Percentiles rank a stretch among this genome's conserved stretches.
Conservation (phyloP, 1,140 invertebrate genomes). For the Potamilus streckersoni region DNA sequence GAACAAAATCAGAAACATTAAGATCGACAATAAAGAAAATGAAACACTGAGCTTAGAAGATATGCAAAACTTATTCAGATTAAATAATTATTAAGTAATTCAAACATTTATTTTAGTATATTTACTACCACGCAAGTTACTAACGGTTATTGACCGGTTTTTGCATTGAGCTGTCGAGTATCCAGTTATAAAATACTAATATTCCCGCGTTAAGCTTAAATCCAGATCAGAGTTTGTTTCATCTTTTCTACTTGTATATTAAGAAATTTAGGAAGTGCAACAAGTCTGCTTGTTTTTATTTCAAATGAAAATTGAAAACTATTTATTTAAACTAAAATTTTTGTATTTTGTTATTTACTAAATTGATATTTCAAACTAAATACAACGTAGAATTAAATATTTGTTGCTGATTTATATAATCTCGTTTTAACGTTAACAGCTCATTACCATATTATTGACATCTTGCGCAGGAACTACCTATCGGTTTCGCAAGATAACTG, state of each 20-base stretch:
- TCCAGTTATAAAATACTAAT: neutral
- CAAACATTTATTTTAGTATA: neutral
- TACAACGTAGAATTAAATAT: neutral
- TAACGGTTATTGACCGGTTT: no score
- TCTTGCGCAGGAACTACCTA: constrained; percentile 5
- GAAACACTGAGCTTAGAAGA: constrained; percentile 13
- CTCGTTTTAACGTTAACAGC: constrained; percentile 31
- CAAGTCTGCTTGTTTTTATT: neutral
- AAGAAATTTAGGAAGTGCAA: neutral
- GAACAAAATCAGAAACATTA: constrained; percentile 20
- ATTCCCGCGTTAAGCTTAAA: no score
- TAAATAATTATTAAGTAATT: neutral
- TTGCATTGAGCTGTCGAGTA: neutral
- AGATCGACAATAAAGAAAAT: constrained; percentile 9
- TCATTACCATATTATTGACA: constrained; percentile 38
- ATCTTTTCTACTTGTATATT: no score
- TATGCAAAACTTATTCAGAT: neutral
- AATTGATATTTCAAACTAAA: neutral
- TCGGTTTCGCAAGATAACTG: neutral
- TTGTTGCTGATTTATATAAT: constrained; percentile 8
- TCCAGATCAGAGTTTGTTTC: no score
- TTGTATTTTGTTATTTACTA: neutral
- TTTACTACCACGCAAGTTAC: neutral
- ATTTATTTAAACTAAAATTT: neutral
- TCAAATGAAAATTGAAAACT: neutral